Evolutionary conservation across 2,888 invertebrate species (phyloP).

Genomic region (Esperia sulphurella): DNA sequence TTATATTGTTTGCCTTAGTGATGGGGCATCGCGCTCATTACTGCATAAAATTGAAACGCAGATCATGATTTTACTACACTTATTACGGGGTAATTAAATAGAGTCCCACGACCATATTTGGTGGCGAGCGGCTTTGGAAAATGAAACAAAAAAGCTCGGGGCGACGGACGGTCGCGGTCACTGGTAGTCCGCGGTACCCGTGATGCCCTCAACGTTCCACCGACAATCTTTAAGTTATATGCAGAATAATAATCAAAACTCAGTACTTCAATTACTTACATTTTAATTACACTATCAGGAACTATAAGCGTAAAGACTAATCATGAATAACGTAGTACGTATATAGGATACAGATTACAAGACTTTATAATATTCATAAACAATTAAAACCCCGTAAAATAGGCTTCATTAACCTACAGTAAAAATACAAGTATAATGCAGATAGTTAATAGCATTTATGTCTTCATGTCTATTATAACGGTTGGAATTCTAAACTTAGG

Average conservation of each 20-base stretch:
- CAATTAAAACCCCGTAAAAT: constrained; percentile 48
- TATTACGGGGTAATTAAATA: constrained; percentile 68
- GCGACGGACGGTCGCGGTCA: constrained; percentile 19
- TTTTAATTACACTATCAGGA: constrained; percentile 37
- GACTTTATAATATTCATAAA: constrained; percentile 57
- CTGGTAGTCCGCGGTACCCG: constrained; percentile 13
- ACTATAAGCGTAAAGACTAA: constrained; percentile 36
- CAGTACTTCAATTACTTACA: constrained; percentile 49
- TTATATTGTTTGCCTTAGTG: constrained; percentile 27
- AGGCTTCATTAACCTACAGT: constrained; percentile 6
- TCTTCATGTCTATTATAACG: constrained; percentile 29
- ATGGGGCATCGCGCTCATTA: constrained; percentile 28
- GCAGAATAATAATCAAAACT: constrained; percentile 45
- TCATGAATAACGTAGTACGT: constrained; percentile 20
- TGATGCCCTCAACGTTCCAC: constrained; percentile 16
- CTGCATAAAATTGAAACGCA: constrained; percentile 47
- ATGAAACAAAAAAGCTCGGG: constrained; percentile 45
- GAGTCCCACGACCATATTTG: constrained; percentile 55
- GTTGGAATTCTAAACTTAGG: too few species aligned
- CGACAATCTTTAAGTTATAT: constrained; percentile 43
- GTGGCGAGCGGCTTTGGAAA: constrained; percentile 34
- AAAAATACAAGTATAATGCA: constrained; percentile 11
- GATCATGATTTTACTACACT: constrained; percentile 60
- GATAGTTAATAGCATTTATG: constrained; percentile 45
- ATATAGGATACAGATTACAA: constrained; percentile 20